Conservation (phyloP, 2,888 invertebrate species). For the Chaetogeoica ovagalla region DNA sequence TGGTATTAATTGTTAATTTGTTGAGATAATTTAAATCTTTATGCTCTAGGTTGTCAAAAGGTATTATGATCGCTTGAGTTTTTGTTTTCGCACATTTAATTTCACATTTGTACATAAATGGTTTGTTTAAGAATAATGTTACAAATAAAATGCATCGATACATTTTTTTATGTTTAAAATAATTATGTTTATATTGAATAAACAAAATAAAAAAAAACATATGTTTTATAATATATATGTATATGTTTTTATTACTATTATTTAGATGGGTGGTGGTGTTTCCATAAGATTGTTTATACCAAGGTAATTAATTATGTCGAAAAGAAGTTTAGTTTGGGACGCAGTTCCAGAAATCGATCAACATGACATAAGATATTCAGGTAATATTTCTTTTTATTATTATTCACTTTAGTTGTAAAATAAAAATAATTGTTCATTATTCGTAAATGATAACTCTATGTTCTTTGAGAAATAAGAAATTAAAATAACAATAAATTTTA, state of each 20-base stretch:
- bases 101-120: background rate
- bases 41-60: background rate
- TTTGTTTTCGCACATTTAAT: constrained; percentile 1
- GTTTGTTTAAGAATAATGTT: background rate
- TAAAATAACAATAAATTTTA: too few relatives aligned
- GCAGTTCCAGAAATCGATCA: constrained; percentile 33
- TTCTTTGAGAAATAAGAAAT: background rate
- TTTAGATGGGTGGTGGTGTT: background rate
- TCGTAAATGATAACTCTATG: background rate
- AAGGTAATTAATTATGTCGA: constrained; percentile 13
- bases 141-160: background rate
- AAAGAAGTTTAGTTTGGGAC: background rate
- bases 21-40: background rate
- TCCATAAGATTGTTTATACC: background rate
- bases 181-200: background rate
- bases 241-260: background rate
- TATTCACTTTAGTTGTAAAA: background rate
- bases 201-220: background rate
- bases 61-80: background rate
- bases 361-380: constrained; percentile 40
- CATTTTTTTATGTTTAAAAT: constrained; percentile 5
- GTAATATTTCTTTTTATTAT: background rate
- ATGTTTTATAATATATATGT: background rate
- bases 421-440: background rate
- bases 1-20: background rate